These are phyloP conservation scores for Martes flavigula DNA, from an alignment of 2,797 vertebrate species.

Conservation along the genomic window DNA sequence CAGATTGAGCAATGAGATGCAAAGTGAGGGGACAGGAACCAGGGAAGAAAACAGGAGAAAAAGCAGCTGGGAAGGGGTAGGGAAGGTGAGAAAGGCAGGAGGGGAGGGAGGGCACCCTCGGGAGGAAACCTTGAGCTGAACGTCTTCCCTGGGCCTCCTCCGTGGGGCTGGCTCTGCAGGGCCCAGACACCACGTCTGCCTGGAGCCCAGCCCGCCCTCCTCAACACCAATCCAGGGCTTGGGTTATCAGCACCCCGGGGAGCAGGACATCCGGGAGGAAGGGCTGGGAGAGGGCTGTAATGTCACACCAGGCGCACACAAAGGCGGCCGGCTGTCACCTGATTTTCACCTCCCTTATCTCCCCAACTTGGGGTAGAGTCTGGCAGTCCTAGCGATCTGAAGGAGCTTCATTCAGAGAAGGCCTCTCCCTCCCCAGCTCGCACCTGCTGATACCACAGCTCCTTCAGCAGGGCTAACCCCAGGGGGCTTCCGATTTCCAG, in stretches of 20 bases:
- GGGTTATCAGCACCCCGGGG: background rate
- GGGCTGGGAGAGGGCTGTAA: background rate
- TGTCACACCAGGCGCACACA: background rate
- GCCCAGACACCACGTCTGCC: background rate
- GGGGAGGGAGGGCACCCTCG: background rate
- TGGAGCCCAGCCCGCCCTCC: background rate
- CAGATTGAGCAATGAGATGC: background rate
- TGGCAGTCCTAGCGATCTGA: background rate
- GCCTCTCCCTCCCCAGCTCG: background rate
- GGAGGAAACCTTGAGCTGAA: background rate
- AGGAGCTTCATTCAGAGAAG: background rate
- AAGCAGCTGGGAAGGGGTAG: background rate
- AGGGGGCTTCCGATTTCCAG: background rate
- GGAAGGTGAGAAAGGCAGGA: background rate
- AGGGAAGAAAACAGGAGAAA: background rate
- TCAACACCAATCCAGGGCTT: background rate
- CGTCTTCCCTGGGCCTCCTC: too few relatives aligned
- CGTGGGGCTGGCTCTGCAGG: background rate
- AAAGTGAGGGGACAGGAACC: background rate
- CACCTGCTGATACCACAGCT: background rate
- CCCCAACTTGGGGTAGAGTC: background rate
- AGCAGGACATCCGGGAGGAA: background rate
- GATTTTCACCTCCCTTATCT: conserved; percentile 34
- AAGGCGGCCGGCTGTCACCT: background rate
- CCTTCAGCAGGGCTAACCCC: background rate